Percentiles rank a stretch among this genome's conserved stretches.
Conservation (phyloP, 2,888 invertebrate genomes). For the Cheilosia impressa region DNA sequence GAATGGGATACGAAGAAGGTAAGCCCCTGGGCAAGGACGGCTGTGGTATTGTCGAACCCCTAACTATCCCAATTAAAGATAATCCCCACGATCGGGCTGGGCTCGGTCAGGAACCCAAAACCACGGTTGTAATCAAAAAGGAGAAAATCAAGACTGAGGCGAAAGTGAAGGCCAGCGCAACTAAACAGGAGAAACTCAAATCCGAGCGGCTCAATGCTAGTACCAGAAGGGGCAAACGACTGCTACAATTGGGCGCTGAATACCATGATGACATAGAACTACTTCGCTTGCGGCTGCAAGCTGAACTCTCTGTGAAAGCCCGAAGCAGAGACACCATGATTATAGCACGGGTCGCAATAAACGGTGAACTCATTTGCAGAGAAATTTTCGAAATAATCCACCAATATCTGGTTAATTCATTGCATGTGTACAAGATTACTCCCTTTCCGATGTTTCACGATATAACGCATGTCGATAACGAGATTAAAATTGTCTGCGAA, state of each 20-base stretch:
- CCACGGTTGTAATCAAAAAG: not conserved
- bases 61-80: conserved; percentile 25
- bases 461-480: conserved; percentile 22
- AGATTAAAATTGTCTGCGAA: conserved; percentile 39
- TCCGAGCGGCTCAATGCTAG: not conserved
- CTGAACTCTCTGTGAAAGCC: conserved; percentile 20
- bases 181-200: not conserved
- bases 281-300: conserved; percentile 56
- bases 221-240: conserved; percentile 25
- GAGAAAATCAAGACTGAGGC: not conserved
- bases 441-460: conserved; percentile 49
- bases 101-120: conserved; percentile 38
- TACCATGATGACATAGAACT: conserved; percentile 65
- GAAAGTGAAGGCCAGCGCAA: not conserved
- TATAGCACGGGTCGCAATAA: conserved; percentile 62
- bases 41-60: conserved; percentile 49
- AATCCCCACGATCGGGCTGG: conserved; percentile 53
- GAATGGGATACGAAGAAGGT: conserved; percentile 73
- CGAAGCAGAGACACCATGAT: conserved; percentile 33
- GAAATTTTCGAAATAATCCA: conserved; percentile 47
- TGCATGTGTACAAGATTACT: conserved; percentile 17
- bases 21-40: conserved; percentile 58
- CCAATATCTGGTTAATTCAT: conserved; percentile 36
- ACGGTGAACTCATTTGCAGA: conserved; percentile 29
- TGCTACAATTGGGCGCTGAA: not conserved